Conservation (phyloP, 2,888 invertebrate species). For the Archips crataeganus region DNA sequence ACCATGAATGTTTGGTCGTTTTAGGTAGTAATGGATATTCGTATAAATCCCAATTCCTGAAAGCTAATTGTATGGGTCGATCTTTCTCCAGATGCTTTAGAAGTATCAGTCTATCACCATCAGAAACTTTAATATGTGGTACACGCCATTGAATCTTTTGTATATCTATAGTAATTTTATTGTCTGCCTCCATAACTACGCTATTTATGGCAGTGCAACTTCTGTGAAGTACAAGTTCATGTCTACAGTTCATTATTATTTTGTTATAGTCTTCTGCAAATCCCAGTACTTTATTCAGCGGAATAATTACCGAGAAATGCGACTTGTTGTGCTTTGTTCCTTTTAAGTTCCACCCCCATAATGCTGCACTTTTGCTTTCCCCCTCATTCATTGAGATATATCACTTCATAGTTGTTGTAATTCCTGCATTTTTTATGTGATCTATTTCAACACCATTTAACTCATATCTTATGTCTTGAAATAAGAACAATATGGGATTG, state of each 20-base stretch:
- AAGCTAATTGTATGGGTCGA: constrained; percentile 52
- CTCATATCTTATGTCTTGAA: too few relatives aligned
- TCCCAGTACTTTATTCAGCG: constrained; percentile 31
- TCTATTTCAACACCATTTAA: too few relatives aligned
- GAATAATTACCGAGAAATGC: constrained; percentile 28
- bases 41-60: constrained; percentile 63
- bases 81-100: constrained; percentile 49
- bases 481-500: too few relatives aligned
- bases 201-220: constrained; percentile 37
- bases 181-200: not conserved
- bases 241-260: constrained; percentile 54
- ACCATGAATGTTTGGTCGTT: constrained; percentile 53
- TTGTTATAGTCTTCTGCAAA: constrained; percentile 52
- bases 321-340: constrained; percentile 7
- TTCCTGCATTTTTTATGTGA: too few relatives aligned
- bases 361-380: constrained; percentile 8
- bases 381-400: too few relatives aligned
- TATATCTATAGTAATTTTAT: too few relatives aligned
- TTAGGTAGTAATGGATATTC: constrained; percentile 58
- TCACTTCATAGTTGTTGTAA: too few relatives aligned
- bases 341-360: constrained; percentile 10
- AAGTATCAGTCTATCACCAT: constrained; percentile 40
- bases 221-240: constrained; percentile 40
- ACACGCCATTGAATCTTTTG: too few relatives aligned
- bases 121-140: constrained; percentile 29